Conservation (phyloP, 1,140 invertebrate genomes). For the Drosophila prosaltans region DNA sequence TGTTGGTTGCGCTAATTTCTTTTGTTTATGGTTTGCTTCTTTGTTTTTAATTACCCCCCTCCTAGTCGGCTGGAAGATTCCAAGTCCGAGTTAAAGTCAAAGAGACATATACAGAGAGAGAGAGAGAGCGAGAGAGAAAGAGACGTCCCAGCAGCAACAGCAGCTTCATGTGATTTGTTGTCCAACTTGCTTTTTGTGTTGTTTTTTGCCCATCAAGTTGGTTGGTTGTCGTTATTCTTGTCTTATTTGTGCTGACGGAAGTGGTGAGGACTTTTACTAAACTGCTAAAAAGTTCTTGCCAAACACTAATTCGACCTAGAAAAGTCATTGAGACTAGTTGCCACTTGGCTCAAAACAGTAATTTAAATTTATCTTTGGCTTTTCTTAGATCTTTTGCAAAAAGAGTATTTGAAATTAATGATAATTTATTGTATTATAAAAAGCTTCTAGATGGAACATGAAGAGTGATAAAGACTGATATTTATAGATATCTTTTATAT, state of each 20-base stretch:
- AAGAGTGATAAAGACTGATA: too few relatives aligned
- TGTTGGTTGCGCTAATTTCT: slow-evolving; percentile 57
- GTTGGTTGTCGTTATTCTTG: slow-evolving; percentile 16
- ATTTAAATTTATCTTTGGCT: too few relatives aligned
- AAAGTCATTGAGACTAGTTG: slow-evolving; percentile 37
- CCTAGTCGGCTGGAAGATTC: background rate
- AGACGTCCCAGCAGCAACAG: background rate
- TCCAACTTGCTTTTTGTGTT: slow-evolving; percentile 1
- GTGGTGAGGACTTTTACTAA: slow-evolving; percentile 53
- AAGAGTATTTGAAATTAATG: too few relatives aligned
- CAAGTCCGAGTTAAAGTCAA: background rate
- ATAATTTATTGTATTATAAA: too few relatives aligned
- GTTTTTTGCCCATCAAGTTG: slow-evolving; percentile 50
- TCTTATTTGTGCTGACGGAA: slow-evolving; percentile 39
- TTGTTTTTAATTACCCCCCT: slow-evolving; percentile 57
- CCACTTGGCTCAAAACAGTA: too few relatives aligned
- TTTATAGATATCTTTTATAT: too few relatives aligned
- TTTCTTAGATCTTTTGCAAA: too few relatives aligned
- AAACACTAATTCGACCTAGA: slow-evolving; percentile 67
- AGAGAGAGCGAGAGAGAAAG: slow-evolving; percentile 8
- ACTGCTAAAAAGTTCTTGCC: slow-evolving; percentile 53
- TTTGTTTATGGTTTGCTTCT: slow-evolving; percentile 55
- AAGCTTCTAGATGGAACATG: too few relatives aligned
- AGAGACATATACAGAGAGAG: background rate
- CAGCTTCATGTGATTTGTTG: slow-evolving; percentile 46